Conservation (phyloP, 2,797 vertebrate genomes). For the Oceanodroma leucorhoa region DNA sequence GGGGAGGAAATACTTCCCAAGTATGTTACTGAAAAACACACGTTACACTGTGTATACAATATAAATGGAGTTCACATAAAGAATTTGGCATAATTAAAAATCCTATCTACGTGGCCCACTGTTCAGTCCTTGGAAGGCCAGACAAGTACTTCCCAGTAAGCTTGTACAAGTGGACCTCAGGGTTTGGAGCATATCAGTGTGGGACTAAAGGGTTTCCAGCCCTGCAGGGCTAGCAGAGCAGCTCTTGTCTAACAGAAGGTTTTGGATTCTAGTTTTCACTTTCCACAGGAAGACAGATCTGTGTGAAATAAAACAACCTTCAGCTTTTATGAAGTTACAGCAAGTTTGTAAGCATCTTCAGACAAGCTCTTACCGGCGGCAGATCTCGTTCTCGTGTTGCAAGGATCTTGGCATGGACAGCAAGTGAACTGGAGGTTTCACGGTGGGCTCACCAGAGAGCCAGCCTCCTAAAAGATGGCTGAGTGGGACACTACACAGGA, state of each 20-base stretch:
- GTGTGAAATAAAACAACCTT: not conserved
- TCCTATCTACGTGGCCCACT: not conserved
- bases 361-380: not conserved
- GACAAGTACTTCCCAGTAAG: not conserved
- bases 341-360: not conserved
- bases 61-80: not conserved
- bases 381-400: not conserved
- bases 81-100: not conserved
- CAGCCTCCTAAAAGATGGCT: not conserved
- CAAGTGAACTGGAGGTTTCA: not conserved
- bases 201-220: not conserved
- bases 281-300: not conserved
- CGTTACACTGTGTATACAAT: not conserved
- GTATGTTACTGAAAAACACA: not conserved
- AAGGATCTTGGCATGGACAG: not conserved
- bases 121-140: not conserved
- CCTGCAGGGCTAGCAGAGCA: not conserved
- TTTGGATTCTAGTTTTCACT: not conserved
- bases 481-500: not conserved
- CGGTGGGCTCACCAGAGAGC: not conserved
- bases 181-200: not conserved
- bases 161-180: not conserved
- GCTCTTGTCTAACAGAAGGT: accelerated
- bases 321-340: not conserved
- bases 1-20: not conserved